phyloP scores from a whole-genome alignment of 1,140 invertebrate genomes.

The Lepidurus arcticus region DNA sequence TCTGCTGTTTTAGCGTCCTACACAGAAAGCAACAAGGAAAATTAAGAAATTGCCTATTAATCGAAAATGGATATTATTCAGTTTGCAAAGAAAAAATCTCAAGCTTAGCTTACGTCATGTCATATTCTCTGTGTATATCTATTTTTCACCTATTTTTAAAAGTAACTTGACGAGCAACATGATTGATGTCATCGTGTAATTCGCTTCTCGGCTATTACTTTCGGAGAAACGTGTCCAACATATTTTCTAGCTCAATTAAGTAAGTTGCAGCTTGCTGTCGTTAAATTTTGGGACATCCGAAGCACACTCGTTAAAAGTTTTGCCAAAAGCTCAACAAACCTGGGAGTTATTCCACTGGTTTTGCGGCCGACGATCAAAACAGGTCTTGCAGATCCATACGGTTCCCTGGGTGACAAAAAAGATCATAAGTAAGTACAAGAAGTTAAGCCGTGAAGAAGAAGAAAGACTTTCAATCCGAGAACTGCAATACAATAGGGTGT shows the following conservation, averaged over 20 bases:
- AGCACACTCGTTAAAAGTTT: neutral
- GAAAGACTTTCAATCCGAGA: neutral
- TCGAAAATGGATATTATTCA: too few relatives aligned
- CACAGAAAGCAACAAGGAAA: neutral
- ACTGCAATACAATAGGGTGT: neutral
- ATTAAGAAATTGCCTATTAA: too few relatives aligned
- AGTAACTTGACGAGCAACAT: too few relatives aligned
- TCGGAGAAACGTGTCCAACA: too few relatives aligned
- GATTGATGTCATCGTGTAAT: too few relatives aligned
- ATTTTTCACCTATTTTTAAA: too few relatives aligned
- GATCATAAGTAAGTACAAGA: neutral
- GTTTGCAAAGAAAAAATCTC: too few relatives aligned
- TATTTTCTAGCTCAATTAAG: too few relatives aligned
- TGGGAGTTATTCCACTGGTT: conserved; percentile 26
- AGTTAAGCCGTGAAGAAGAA: neutral
- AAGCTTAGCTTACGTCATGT: too few relatives aligned
- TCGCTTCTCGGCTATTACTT: too few relatives aligned
- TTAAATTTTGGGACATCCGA: neutral
- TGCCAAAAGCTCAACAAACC: neutral
- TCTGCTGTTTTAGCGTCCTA: conserved; percentile 25
- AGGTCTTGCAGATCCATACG: conserved; percentile 37
- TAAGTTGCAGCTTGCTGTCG: too few relatives aligned
- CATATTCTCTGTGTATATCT: too few relatives aligned
- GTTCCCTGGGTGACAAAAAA: conserved; percentile 27
- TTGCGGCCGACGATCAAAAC: conserved; percentile 36